These are phyloP conservation scores for Novumbra hubbsi DNA, from an alignment of 2,797 vertebrate species.

Conservation along the genomic window DNA sequence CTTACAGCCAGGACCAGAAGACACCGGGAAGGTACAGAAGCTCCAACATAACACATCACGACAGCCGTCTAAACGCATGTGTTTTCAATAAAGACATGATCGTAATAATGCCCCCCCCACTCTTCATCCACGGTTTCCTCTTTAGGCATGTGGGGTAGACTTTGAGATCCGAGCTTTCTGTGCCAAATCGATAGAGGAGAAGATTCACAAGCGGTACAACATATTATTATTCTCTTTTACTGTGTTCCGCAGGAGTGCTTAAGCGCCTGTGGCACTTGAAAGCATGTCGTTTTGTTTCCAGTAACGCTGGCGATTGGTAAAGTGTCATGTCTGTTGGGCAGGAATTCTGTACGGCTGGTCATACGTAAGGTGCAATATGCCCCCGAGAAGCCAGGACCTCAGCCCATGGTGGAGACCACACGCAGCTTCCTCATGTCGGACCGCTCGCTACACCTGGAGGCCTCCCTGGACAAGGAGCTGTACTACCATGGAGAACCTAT, in stretches of 20 bases:
- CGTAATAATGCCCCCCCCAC: neutral
- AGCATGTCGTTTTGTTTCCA: neutral
- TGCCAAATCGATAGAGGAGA: constrained; percentile 84
- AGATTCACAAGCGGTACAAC: constrained; percentile 76
- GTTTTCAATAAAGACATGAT: neutral
- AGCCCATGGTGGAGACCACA: constrained; percentile 95
- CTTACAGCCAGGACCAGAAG: constrained; percentile 91
- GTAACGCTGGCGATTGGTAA: neutral
- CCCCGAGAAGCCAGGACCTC: constrained; percentile 89
- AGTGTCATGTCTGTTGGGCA: constrained; percentile 42
- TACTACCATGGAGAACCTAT: constrained; percentile 98
- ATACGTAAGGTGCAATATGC: constrained; percentile 97
- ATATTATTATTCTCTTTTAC: neutral
- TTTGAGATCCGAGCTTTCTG: constrained; percentile 79
- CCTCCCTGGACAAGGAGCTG: constrained; percentile 95
- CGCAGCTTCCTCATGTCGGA: constrained; percentile 97
- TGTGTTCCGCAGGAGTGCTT: constrained; percentile 8
- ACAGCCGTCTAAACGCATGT: neutral
- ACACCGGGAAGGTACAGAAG: constrained; percentile 88
- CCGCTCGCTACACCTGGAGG: constrained; percentile 92
- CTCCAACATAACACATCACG: constrained; percentile 9
- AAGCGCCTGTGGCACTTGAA: neutral
- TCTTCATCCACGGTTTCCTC: neutral
- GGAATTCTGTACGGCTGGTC: constrained; percentile 93
- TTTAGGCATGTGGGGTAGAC: constrained; percentile 82